These are phyloP conservation scores for Aurelia coerulea DNA, from an alignment of 30 jellyfish, hydroid and myxozoan species.

Conservation along the genomic window DNA sequence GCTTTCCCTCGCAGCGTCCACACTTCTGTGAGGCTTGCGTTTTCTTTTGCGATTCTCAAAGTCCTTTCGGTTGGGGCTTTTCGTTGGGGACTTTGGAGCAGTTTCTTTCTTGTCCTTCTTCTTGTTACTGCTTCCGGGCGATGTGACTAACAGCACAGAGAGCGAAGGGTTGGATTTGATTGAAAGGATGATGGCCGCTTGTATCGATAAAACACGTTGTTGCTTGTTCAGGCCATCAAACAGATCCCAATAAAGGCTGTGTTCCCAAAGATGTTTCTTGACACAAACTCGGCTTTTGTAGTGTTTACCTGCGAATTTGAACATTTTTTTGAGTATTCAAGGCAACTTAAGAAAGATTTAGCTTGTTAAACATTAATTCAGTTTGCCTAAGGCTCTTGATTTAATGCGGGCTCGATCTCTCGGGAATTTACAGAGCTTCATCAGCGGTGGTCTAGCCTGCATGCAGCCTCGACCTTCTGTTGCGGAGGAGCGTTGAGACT, in stretches of 20 bases:
- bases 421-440: no score
- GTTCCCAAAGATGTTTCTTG: slow-evolving; percentile 97
- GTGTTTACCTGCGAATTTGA: slow-evolving; percentile 80
- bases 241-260: slow-evolving; percentile 95
- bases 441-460: no score
- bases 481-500: no score
- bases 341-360: no score
- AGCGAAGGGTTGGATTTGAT: slow-evolving; percentile 91
- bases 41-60: slow-evolving; percentile 54
- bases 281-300: slow-evolving; percentile 97
- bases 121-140: slow-evolving; percentile 83
- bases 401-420: no score
- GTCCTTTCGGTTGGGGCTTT: slow-evolving; percentile 57
- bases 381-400: no score
- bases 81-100: background rate
- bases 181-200: slow-evolving; percentile 93
- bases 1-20: background rate
- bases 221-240: slow-evolving; percentile 96
- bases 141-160: slow-evolving; percentile 85
- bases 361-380: no score
- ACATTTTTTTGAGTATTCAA: background rate
- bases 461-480: no score
- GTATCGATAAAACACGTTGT: slow-evolving; percentile 96
- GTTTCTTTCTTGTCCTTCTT: slow-evolving; percentile 74
- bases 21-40: slow-evolving; percentile 40